Evolutionary conservation across 2,113 vertebrate species (phyloP).

Genomic region (Syngnathus floridae): DNA sequence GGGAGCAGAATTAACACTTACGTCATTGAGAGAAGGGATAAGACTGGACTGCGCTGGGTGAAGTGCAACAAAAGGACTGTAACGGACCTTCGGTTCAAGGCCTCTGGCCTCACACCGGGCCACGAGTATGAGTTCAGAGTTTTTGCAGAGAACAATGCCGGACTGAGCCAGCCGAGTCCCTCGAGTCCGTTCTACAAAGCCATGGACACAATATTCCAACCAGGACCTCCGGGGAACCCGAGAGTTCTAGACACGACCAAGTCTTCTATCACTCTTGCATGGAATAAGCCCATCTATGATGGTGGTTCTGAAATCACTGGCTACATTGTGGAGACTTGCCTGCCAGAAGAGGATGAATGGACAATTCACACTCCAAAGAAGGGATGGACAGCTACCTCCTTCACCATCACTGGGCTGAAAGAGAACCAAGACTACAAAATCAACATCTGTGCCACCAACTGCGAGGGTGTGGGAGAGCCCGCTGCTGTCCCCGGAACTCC

Average conservation of each 20-base stretch:
- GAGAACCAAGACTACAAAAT: conserved; percentile 98
- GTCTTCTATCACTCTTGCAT: conserved; percentile 92
- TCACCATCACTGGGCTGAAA: conserved; percentile 84
- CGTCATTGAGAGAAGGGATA: conserved; percentile 90
- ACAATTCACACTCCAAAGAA: conserved; percentile 84
- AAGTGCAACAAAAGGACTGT: conserved; percentile 93
- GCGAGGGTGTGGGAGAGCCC: conserved; percentile 90
- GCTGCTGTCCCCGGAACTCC: conserved; percentile 87
- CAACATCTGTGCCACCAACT: conserved; percentile 89
- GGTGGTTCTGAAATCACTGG: conserved; percentile 96
- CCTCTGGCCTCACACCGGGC: conserved; percentile 84
- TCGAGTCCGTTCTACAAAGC: conserved; percentile 93
- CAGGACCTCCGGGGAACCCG: conserved; percentile 93
- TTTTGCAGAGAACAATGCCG: conserved; percentile 92
- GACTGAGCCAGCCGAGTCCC: conserved; percentile 85
- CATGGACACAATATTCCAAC: conserved; percentile 89
- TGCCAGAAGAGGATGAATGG: conserved; percentile 97
- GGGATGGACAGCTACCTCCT: conserved; percentile 88
- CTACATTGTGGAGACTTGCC: conserved; percentile 91
- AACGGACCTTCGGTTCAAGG: conserved; percentile 90
- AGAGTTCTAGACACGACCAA: conserved; percentile 90
- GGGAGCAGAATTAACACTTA: conserved; percentile 93
- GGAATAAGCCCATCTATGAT: conserved; percentile 98
- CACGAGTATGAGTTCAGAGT: conserved; percentile 96
- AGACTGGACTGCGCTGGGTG: conserved; percentile 91